Base-by-base conservation (phyloP, 2,888 invertebrate species). In the Cephus nigrinus region DNA sequence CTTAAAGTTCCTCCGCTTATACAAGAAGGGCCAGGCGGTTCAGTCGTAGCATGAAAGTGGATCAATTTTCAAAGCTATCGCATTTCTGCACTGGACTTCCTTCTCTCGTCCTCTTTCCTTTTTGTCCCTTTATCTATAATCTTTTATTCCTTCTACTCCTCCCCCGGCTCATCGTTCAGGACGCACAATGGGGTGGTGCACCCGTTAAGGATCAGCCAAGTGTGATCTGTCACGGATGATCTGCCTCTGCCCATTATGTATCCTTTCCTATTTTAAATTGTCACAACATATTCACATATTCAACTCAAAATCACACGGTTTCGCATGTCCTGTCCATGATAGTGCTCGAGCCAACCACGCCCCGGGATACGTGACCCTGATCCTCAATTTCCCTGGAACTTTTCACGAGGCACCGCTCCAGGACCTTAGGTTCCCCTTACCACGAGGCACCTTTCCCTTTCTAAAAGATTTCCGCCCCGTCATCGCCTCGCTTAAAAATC, bases 31-130 rank as follows among this genome's bases (percentile, higher is more conserved):
- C 55, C 55, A 9, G 9, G 23, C 55, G 55, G 23, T 55, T 23
- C 2, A 55, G 55, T 23, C 23, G 71, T 71, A 31, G 71, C 31
- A 12, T 3, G 84, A 85, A 83, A 84, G 82, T 84, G 81, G 84
- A 86, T 86, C 85, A 82, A 84, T 85, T 85, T 85, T 84, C 86
- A 83, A 78, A 74, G 78, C 84, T 87, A 86, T 89, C 89, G 81
- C 82, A 78, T 88, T 88, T 87, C 88, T 55, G 79, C 69, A 76
- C 77, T 79, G 80, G 83, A 55, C 23, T 55, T 55, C 55, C 30
- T 71, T 71, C 71, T 31, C 23, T 23, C 2, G 23, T 55, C 55
- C 55, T 55, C 55, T 55, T 55, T 55, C 23, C 2, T 23, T 23
- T 23, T 55, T 55, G 55, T 23, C 9, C 9, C 9, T 55, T 55